Base-by-base conservation (phyloP, 2,797 vertebrate genomes). In the Sebastes variabilis region DNA sequence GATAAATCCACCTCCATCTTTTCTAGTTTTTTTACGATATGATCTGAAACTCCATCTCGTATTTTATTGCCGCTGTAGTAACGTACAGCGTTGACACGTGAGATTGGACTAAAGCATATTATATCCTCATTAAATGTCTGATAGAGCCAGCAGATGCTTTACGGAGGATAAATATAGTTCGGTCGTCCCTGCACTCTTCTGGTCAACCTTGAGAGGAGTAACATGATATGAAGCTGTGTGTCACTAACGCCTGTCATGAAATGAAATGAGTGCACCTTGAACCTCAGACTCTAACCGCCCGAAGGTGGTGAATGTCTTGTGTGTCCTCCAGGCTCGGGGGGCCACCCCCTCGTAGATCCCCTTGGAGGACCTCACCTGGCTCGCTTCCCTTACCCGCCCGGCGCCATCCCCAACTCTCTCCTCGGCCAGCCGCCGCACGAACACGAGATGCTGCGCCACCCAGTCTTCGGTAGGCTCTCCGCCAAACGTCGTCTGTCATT, bases 401-500 rank as follows among this genome's bases (percentile, higher is more conserved):
- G 98, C 87, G 95, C 97, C 93, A 98, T 99, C 93, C 97, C 98
- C 90, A 99, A 99, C 94, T 93, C 97, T 34, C 96, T 99, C 91
- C 96, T 99, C 61, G 97, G 96, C 75, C 98, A 99, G 92, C 97
- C 96, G 2, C 98, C 97, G 8, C 98, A 99, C 0, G 99, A 99
- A 93, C 99, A 99, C 70, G 99, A 99, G 96, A 99, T 99, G 98
- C 97, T 99, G 60, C 97, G 99, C 80, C 99, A 99, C 91, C 98
- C 99, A 2, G 96, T 99, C 71, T 99, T 99, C 10, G 98, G 99
- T 99, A 93, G 92, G 97, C 80, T 30, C 14, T 7, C 75, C 1
- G 22, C 54, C 38, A 29, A 29, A 5, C 1, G 8, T 18, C 46
- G 5, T 1, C 20, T 12, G 49, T 16, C 1, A 46, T 34, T 6